Percentiles rank a stretch among this genome's conserved stretches.
These are phyloP conservation scores for Lysiphlebus fabarum DNA, from an alignment of 1,140 invertebrate species.

Conservation along the genomic window DNA sequence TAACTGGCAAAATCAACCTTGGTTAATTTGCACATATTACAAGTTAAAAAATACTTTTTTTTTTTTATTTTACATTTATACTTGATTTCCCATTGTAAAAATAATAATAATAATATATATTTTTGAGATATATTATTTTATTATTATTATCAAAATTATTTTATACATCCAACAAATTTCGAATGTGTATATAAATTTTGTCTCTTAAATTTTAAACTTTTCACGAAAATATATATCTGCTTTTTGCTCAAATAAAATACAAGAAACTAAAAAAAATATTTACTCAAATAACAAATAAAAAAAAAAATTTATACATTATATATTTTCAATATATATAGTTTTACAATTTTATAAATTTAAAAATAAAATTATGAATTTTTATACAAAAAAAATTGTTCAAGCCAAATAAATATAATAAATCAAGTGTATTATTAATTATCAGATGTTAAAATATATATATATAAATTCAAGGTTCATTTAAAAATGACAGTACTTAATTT, in stretches of 20 bases:
- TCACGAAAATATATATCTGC: background rate
- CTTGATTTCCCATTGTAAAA: conserved; percentile 12
- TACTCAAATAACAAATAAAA: background rate
- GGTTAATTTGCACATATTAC: conserved; percentile 10
- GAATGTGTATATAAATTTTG: background rate
- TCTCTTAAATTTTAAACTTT: conserved; percentile 6
- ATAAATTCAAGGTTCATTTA: conserved; percentile 12
- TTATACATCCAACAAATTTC: background rate
- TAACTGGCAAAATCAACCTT: background rate
- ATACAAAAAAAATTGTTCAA: background rate
- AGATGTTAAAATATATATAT: background rate
- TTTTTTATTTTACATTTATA: background rate
- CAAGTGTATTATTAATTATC: background rate
- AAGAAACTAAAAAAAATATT: background rate
- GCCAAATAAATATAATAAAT: too few relatives aligned
- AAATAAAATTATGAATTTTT: background rate
- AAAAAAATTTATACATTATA: too few relatives aligned
- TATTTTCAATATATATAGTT: too few relatives aligned
- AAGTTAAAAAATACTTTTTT: too few relatives aligned
- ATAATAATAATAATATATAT: background rate
- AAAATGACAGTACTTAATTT: conserved; percentile 18
- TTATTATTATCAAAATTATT: background rate
- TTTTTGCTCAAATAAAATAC: conserved; percentile 24
- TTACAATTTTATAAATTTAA: conserved; percentile 9
- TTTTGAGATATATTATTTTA: too few relatives aligned